These are phyloP conservation scores for Trichogramma evanescens DNA, from an alignment of 2,888 invertebrate species.

Conservation along the genomic window DNA sequence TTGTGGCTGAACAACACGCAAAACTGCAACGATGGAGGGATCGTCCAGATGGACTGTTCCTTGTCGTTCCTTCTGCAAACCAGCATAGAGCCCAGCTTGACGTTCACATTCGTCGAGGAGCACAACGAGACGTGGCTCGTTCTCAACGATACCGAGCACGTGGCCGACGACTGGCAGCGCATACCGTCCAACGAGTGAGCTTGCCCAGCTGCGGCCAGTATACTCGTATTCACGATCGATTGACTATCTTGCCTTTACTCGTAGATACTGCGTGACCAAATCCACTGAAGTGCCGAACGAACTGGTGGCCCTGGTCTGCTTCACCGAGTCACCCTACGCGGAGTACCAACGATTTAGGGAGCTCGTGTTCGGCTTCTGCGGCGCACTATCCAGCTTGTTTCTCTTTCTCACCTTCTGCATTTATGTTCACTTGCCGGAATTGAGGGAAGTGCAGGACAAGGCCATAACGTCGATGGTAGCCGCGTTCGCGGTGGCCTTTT, in stretches of 20 bases:
- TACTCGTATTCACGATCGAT: neutral
- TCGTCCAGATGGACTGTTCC: conserved; percentile 27
- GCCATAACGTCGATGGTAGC: conserved; percentile 58
- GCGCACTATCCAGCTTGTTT: conserved; percentile 55
- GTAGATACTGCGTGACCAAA: conserved; percentile 40
- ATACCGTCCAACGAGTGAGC: neutral
- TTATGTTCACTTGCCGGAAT: conserved; percentile 56
- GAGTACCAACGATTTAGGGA: neutral
- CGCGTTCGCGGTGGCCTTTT: conserved; percentile 56
- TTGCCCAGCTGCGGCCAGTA: neutral
- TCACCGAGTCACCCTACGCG: conserved; percentile 24
- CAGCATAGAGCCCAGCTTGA: conserved; percentile 19
- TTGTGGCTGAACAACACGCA: conserved; percentile 10
- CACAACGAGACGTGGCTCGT: conserved; percentile 13
- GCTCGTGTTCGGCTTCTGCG: conserved; percentile 28
- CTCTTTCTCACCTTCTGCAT: conserved; percentile 55
- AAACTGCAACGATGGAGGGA: conserved; percentile 32
- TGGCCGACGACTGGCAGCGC: conserved; percentile 10
- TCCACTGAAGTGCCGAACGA: conserved; percentile 14
- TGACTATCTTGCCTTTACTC: conserved; percentile 8
- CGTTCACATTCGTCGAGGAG: conserved; percentile 8
- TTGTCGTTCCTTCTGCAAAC: conserved; percentile 19
- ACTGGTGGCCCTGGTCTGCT: conserved; percentile 42
- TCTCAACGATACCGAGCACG: neutral
- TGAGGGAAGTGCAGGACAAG: conserved; percentile 60